Evolutionary conservation across 2,888 invertebrate species (phyloP).

Genomic region (Dusona sp.): DNA sequence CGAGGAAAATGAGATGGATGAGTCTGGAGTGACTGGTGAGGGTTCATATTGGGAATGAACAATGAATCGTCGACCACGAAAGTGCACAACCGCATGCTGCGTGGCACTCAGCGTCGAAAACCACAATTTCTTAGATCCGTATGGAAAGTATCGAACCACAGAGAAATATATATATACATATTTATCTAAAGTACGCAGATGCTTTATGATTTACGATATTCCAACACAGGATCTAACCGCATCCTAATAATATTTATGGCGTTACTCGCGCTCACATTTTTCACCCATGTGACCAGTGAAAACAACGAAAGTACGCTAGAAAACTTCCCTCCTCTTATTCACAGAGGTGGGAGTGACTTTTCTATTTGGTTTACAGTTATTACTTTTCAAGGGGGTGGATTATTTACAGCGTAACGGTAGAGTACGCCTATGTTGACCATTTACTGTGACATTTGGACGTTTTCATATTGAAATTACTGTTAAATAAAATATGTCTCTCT

Average conservation of each 20-base stretch:
- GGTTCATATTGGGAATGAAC: slow-evolving; percentile 30
- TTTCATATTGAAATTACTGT: neutral
- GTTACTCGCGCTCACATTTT: slow-evolving; percentile 48
- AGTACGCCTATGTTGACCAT: slow-evolving; percentile 25
- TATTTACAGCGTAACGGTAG: slow-evolving; percentile 76
- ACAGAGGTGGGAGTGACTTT: slow-evolving; percentile 19
- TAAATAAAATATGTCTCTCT: neutral
- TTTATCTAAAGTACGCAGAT: slow-evolving; percentile 36
- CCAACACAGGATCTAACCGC: slow-evolving; percentile 64
- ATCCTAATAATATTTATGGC: slow-evolving; percentile 69
- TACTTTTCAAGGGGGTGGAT: slow-evolving; percentile 73
- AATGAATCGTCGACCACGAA: slow-evolving; percentile 41
- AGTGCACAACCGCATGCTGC: slow-evolving; percentile 40
- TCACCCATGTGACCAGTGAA: slow-evolving; percentile 30
- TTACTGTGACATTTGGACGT: neutral
- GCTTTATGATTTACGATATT: slow-evolving; percentile 66
- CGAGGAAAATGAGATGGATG: slow-evolving; percentile 31
- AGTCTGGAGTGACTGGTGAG: slow-evolving; percentile 24
- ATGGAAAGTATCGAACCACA: slow-evolving; percentile 33
- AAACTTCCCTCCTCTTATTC: slow-evolving; percentile 2
- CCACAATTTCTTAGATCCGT: slow-evolving; percentile 55
- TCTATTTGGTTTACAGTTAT: slow-evolving; percentile 17
- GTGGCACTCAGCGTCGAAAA: slow-evolving; percentile 53
- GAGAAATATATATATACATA: neutral
- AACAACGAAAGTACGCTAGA: slow-evolving; percentile 33